Base-by-base conservation (phyloP, 2,888 invertebrate species). In the Crematogaster levior region DNA sequence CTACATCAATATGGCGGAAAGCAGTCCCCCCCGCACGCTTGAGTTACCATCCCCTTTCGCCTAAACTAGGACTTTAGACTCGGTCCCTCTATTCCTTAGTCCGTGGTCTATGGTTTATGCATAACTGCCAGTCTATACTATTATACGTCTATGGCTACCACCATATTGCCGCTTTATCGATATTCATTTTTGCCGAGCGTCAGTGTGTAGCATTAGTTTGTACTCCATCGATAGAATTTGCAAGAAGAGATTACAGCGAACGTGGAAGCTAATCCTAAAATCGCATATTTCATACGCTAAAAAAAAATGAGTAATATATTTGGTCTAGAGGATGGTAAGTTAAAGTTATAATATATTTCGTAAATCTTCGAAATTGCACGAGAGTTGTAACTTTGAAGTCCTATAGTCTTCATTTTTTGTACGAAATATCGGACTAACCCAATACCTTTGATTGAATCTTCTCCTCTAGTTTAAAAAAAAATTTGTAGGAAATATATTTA, bases 231-330 rank as follows among this genome's bases (percentile, higher is more conserved):
- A 9, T 9, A 21, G 21, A 1, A 48, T 12, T 51, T 24, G 1
- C 12, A 24, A 51, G 21, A 21, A 12, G 4, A 24, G 1, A 51
- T 51, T 21, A 10, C 3, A 6, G 24, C 4, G 21, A 12, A 51
- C 21, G 51, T 51, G 4, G 48, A 24, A 51, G 10, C 21, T n/a
- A 9, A n/a, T n/a, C n/a, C n/a, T n/a, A n/a, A 27, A 56, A 56
- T 56, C 24, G 27, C 12, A 18, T n/a, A 1, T n/a, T 21, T 56
- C 56, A 27, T 15, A 68, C 18, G 5, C 51, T 34, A 6, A 51
- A n/a, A 15, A 1, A 70, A 37, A 70, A 73, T 73, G 73, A 73
- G 73, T 30, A 70, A 70, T 40, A 73, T 73, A 56, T 73, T 73
- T 0, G 30, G n/a, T 30, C 1, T 40, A 4, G 73, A 73, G 0